phyloP scores from a whole-genome alignment of 1,140 invertebrate species.

The Aporrectodea caliginosa region DNA sequence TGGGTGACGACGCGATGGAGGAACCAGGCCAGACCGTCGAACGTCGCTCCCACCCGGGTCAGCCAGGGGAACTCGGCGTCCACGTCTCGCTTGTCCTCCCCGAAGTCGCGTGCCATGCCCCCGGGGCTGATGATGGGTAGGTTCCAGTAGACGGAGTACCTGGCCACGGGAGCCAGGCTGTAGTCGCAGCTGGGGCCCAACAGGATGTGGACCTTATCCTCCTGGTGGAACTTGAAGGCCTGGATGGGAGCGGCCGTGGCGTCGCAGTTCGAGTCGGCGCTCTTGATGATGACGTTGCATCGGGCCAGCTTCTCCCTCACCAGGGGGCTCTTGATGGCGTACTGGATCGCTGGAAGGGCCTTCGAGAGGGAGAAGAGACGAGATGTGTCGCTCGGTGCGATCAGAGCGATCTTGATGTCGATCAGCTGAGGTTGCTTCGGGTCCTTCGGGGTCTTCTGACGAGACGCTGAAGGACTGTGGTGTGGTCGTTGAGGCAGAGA shows the following conservation, averaged over 20 bases:
- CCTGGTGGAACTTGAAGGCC: constrained; percentile 43
- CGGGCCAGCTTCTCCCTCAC: neutral
- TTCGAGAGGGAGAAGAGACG: neutral
- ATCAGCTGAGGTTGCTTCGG: neutral
- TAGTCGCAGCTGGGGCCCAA: constrained; percentile 89
- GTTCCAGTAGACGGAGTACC: constrained; percentile 79
- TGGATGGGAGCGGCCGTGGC: constrained; percentile 63
- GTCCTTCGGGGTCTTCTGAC: no score
- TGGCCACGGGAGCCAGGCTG: constrained; percentile 81
- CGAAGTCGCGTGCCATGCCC: constrained; percentile 76
- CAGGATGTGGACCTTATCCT: constrained; percentile 68
- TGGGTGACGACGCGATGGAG: constrained; percentile 62
- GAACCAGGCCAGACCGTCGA: constrained; percentile 59
- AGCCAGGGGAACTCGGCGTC: constrained; percentile 65
- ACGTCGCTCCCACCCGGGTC: constrained; percentile 74
- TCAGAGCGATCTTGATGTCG: neutral
- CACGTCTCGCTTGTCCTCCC: constrained; percentile 38
- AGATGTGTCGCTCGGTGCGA: neutral
- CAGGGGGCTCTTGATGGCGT: neutral
- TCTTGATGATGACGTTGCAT: constrained; percentile 5
- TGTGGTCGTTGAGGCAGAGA: neutral
- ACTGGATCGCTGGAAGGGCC: neutral
- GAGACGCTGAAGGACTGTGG: no score
- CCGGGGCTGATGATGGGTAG: constrained; percentile 84
- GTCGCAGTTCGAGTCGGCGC: constrained; percentile 73